phyloP scores from a whole-genome alignment of 2,888 invertebrate species.

The Gisinianus flammeolus region DNA sequence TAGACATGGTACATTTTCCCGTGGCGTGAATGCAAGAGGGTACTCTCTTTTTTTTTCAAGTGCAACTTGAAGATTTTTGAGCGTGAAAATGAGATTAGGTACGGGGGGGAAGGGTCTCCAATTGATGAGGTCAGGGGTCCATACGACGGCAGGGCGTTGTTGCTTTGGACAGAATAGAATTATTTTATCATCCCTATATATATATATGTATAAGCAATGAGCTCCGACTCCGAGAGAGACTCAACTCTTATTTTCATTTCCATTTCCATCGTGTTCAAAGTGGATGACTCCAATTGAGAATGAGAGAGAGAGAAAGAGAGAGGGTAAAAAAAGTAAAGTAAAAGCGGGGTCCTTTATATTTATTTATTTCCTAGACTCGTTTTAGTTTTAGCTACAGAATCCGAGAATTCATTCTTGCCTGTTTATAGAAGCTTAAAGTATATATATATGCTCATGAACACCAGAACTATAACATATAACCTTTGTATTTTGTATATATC shows the following conservation, averaged over 20 bases:
- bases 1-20: constrained; percentile 38
- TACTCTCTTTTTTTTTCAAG: neutral
- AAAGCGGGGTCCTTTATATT: neutral
- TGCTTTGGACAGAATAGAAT: constrained; percentile 25
- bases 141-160: constrained; percentile 42
- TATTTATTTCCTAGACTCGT: neutral
- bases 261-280: neutral
- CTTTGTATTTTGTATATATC: neutral
- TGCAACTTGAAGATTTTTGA: constrained; percentile 36
- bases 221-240: no score
- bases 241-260: neutral
- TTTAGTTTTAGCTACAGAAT: neutral
- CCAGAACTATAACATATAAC: neutral
- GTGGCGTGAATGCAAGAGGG: constrained; percentile 16
- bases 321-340: constrained; percentile 5
- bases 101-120: constrained; percentile 51
- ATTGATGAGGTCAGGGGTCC: constrained; percentile 55
- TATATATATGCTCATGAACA: neutral
- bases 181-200: constrained; percentile 23
- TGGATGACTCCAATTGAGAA: constrained; percentile 5
- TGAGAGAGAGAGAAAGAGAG: no score
- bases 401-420: neutral
- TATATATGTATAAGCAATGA: neutral
- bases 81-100: constrained; percentile 51
- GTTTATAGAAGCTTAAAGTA: neutral